Evolutionary conservation across 2,797 vertebrate species (phyloP).

Genomic region (Halcyon smyrnensis): DNA sequence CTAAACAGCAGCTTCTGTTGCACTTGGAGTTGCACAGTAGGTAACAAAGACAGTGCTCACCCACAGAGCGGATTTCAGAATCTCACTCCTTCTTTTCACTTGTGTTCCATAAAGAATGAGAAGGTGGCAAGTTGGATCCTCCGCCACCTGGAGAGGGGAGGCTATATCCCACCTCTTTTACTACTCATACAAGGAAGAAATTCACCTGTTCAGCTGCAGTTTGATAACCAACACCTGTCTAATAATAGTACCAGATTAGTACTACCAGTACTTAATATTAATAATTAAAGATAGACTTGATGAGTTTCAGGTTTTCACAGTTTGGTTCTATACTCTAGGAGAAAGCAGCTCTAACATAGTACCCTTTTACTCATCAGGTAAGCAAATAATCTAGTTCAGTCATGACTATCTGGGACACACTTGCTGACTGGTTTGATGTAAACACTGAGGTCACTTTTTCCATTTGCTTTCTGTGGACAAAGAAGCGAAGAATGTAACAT

Average conservation of each 20-base stretch:
- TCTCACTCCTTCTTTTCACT: not conserved
- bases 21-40: not conserved
- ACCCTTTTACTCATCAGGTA: not conserved
- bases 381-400: not conserved
- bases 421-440: not conserved
- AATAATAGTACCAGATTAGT: not conserved
- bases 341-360: not conserved
- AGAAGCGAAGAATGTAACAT: not conserved
- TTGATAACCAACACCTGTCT: not conserved
- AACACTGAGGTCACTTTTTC: constrained; percentile 24
- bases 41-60: not conserved
- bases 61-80: not conserved
- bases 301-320: not conserved
- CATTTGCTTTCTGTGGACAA: constrained; percentile 18
- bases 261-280: not conserved
- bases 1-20: not conserved
- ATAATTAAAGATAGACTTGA: not conserved
- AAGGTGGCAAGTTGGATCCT: not conserved
- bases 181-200: not conserved
- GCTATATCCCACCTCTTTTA: not conserved
- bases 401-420: not conserved
- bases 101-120: not conserved
- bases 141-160: not conserved
- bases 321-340: not conserved
- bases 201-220: not conserved